phyloP scores from a whole-genome alignment of 2,888 invertebrate species.

The Nemurella pictetii region DNA sequence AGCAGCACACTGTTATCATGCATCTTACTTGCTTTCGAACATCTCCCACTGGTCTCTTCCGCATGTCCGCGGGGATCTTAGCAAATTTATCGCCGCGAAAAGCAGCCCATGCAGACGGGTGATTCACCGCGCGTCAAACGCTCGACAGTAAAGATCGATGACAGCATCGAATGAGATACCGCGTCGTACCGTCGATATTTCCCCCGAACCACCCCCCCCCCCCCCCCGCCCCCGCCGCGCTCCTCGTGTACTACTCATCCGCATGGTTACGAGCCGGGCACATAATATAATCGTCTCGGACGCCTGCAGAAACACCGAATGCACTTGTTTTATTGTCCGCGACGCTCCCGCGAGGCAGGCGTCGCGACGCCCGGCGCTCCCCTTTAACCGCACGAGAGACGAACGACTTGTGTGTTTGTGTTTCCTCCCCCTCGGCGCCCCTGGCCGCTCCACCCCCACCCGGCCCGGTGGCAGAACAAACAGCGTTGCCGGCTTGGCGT shows the following conservation, averaged over 20 bases:
- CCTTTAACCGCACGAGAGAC: conserved; percentile 30
- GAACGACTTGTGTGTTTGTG: conserved; percentile 25
- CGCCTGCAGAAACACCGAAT: not conserved
- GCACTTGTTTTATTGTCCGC: not conserved
- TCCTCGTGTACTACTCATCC: not conserved
- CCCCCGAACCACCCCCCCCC: too few species aligned
- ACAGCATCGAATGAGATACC: not conserved
- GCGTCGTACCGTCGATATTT: not conserved
- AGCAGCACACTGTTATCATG: too few species aligned
- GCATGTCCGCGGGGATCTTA: not conserved
- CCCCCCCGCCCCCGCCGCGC: too few species aligned
- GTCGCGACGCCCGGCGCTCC: conserved; percentile 35
- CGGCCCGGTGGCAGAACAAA: not conserved
- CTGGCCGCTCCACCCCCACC: not conserved
- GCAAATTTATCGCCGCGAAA: not conserved
- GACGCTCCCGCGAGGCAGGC: not conserved
- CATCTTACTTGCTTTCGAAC: not conserved
- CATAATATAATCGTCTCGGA: not conserved
- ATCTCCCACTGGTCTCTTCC: not conserved
- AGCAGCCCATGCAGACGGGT: not conserved
- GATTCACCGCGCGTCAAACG: not conserved
- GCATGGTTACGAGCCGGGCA: not conserved
- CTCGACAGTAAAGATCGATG: not conserved
- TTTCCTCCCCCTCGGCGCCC: not conserved
- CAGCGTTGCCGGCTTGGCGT: not conserved